Evolutionary conservation across 2,888 invertebrate species (phyloP), one percentile per base, ranked within the genome.

Genomic region (Calameuta pallipes): DNA sequence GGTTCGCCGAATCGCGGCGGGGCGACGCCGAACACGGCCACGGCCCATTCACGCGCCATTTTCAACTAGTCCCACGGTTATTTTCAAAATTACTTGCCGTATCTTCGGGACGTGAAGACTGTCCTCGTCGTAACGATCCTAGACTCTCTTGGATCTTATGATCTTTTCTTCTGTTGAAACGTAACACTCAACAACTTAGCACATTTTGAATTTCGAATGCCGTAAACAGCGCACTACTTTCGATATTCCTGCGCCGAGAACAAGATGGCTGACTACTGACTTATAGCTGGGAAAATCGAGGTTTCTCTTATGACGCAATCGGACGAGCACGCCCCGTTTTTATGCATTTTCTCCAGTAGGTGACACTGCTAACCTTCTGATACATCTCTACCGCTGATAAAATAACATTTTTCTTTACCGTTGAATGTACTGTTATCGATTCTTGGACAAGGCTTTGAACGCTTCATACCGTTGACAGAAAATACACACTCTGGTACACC

Each of bases 251-350:
- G 82, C 87, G 88, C 87, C 80, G 41, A 78, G 82, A 87, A 87
- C 83, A 89, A 88, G 87, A 88, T 87, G 80, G 82, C 79, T 80
- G 71, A 69, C 77, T 74, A 73, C 79, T 78, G 71, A 76, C 73
- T 79, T 83, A 76, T 79, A 31, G 74, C 80, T 76, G 81, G 83
- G 83, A 87, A 87, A 87, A 86, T 83, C 82, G 83, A 83, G 84
- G 85, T 88, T 88, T 88, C 86, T 87, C 87, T 85, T 84, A 83
- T 89, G 89, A 89, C 88, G 89, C 89, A 89, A 88, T 86, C 85
- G 82, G 76, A 76, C 85, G 83, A 83, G 85, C 83, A 87, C 87
- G 85, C 87, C 83, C 86, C 78, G 79, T 69, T 81, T 80, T 68
- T 15, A 75, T 15, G 74, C 80, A 85, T 85, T 84, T 85, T 83